These are phyloP conservation scores for Chiroxiphia lanceolata DNA, from an alignment of 2,797 vertebrate genomes.

Conservation along the genomic window DNA sequence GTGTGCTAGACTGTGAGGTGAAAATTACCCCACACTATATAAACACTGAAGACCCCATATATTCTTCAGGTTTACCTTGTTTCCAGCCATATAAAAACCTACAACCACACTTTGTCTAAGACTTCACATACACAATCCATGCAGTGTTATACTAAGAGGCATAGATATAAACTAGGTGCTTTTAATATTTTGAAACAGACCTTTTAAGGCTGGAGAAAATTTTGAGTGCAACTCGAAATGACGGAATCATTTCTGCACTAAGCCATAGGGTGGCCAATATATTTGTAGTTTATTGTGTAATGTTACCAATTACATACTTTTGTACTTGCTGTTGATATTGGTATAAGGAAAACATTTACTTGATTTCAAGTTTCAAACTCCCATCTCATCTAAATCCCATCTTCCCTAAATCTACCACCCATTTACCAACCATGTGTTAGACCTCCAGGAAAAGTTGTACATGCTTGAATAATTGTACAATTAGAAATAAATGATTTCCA, in stretches of 20 bases:
- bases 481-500: slow-evolving; percentile 55
- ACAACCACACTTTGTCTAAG: neutral
- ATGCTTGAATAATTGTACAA: slow-evolving; percentile 23
- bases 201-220: slow-evolving; percentile 26
- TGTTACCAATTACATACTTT: neutral
- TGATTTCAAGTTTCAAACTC: slow-evolving; percentile 22
- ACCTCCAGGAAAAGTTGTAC: slow-evolving; percentile 23
- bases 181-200: slow-evolving; percentile 19
- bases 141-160: slow-evolving; percentile 20
- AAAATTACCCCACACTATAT: slow-evolving; percentile 10
- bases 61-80: slow-evolving; percentile 37
- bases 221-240: neutral
- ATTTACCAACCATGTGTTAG: neutral
- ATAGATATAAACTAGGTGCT: slow-evolving; percentile 24
- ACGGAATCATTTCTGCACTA: neutral
- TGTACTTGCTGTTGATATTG: neutral
- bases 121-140: slow-evolving; percentile 15
- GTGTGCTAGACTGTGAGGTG: neutral
- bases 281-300: neutral
- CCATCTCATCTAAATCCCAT: neutral
- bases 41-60: slow-evolving; percentile 39
- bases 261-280: neutral
- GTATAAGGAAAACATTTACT: slow-evolving; percentile 41
- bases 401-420: neutral
- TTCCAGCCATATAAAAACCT: slow-evolving; percentile 43